Evolutionary conservation across 1,140 invertebrate species (phyloP).

Genomic region (Drosophila punjabiensis): DNA sequence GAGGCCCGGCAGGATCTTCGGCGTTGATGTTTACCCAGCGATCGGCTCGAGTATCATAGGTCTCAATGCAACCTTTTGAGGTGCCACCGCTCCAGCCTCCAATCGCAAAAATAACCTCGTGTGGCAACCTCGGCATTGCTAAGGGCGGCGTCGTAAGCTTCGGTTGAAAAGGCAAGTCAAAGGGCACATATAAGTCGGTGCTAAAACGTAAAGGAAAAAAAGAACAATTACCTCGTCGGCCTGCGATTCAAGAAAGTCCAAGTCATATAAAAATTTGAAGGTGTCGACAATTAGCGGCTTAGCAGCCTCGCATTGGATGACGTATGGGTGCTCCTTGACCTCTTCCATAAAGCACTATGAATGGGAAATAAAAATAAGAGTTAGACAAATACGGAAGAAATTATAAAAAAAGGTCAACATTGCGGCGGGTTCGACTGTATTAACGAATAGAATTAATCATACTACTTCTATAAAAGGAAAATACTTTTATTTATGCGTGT

Average conservation of each 20-base stretch:
- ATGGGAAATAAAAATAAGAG: neutral
- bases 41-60: conserved; percentile 90
- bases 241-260: conserved; percentile 87
- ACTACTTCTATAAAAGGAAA: too few relatives aligned
- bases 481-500: too few relatives aligned
- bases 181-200: conserved; percentile 48
- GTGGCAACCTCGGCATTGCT: conserved; percentile 89
- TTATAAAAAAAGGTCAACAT: neutral
- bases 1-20: conserved; percentile 87
- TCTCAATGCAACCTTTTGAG: conserved; percentile 92
- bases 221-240: conserved; percentile 84
- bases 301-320: conserved; percentile 88
- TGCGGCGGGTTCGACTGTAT: neutral
- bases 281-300: conserved; percentile 89
- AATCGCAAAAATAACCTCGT: conserved; percentile 90
- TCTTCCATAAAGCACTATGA: conserved; percentile 87
- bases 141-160: conserved; percentile 88
- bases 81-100: conserved; percentile 93
- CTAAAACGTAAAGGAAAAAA: conserved; percentile 20
- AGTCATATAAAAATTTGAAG: conserved; percentile 88
- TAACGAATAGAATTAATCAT: too few relatives aligned
- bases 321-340: conserved; percentile 88
- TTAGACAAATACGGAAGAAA: neutral
- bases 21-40: conserved; percentile 88
- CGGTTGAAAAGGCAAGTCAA: conserved; percentile 40